These are phyloP conservation scores for Acleris holmiana DNA, from an alignment of 2,888 invertebrate species.

Conservation along the genomic window DNA sequence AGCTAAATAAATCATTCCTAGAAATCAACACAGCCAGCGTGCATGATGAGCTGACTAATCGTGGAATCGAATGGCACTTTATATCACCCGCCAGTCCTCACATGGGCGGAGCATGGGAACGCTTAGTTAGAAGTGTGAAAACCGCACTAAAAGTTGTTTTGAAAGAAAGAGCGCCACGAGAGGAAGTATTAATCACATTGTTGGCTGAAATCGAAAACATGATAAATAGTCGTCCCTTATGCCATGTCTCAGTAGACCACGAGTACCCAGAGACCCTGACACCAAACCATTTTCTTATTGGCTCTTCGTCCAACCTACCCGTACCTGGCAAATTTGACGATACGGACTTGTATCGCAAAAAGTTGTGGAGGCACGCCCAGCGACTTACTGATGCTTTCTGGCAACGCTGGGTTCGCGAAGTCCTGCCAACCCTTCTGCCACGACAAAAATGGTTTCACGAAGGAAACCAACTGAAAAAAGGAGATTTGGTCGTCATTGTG, in stretches of 20 bases:
- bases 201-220: not conserved
- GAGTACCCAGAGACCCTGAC: slow-evolving; percentile 39
- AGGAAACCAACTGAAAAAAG: slow-evolving; percentile 1
- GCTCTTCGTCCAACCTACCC: not conserved
- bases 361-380: slow-evolving; percentile 16
- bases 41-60: not conserved
- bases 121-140: not conserved
- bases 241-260: slow-evolving; percentile 41
- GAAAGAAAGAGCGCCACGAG: not conserved
- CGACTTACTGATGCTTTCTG: slow-evolving; percentile 16
- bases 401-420: slow-evolving; percentile 16
- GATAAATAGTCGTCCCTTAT: not conserved
- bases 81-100: not conserved
- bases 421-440: not conserved
- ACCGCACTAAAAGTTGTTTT: not conserved
- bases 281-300: slow-evolving; percentile 2
- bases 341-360: not conserved
- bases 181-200: not conserved
- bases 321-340: not conserved
- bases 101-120: slow-evolving; percentile 1
- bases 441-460: slow-evolving; percentile 1
- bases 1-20: not conserved
- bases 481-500: slow-evolving; percentile 9
- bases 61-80: not conserved
- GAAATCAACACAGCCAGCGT: not conserved